A percentile compares a stretch with the other conserved stretches of the same genome.
These are phyloP conservation scores for Diorhabda elongata DNA, from an alignment of 1,140 invertebrate genomes.

Conservation along the genomic window DNA sequence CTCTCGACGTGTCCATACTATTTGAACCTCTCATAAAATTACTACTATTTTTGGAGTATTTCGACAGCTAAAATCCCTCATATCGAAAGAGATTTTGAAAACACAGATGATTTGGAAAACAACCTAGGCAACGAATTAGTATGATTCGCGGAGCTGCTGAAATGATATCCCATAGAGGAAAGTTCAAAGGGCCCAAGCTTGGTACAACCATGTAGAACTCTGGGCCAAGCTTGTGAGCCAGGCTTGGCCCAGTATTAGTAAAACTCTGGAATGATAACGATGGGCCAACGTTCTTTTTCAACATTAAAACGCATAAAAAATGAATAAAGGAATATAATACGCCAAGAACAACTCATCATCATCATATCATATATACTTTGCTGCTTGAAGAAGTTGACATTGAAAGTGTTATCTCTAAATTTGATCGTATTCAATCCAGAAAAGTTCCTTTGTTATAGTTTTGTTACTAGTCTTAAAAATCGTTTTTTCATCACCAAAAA, in stretches of 20 bases:
- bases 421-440: slow-evolving; percentile 4
- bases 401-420: slow-evolving; percentile 15
- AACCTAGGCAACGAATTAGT: slow-evolving; percentile 11
- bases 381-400: slow-evolving; percentile 12
- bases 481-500: too few species aligned
- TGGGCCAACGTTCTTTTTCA: not conserved
- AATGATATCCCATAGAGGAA: not conserved
- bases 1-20: too few species aligned
- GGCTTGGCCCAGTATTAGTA: not conserved
- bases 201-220: too few species aligned
- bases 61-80: slow-evolving; percentile 13
- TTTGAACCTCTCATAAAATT: slow-evolving; percentile 4
- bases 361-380: not conserved
- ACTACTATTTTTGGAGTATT: slow-evolving; percentile 9
- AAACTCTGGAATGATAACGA: too few species aligned
- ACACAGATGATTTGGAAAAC: slow-evolving; percentile 13
- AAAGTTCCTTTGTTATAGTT: slow-evolving; percentile 14
- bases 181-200: too few species aligned
- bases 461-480: not conserved
- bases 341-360: not conserved
- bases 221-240: not conserved
- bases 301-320: slow-evolving; percentile 3
- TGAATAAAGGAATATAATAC: slow-evolving; percentile 4
- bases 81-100: slow-evolving; percentile 9
- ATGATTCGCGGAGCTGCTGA: slow-evolving; percentile 8